Base-by-base conservation (phyloP, 2,888 invertebrate genomes). In the Galerucella pusilla region DNA sequence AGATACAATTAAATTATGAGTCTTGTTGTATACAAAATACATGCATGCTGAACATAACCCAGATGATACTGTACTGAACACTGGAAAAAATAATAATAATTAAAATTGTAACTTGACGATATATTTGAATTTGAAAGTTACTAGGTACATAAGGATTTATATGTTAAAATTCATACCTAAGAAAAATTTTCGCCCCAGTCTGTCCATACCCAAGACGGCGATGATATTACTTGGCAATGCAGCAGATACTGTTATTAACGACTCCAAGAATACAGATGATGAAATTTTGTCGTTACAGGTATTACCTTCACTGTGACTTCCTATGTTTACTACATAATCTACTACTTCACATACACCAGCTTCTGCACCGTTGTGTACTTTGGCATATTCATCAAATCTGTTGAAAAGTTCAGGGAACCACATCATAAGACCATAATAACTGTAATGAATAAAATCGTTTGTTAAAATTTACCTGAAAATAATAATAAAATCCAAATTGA, bases 341-440 rank as follows among this genome's bases (percentile, higher is more conserved):
- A 94, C 96, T 74, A 96, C 95, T 77, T 92, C 88, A 85, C 95
- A 95, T 73, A 94, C 94, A 80, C 92, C 91, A 0, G 93, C 93
- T 68, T 91, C 90, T 66, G 90, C 89, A 81, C 91, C 91, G 68
- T 93, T 92, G 87, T 94, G 92, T 49, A 90, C 89, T 70, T 91
- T 90, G 68, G 92, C 91, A 88, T 91, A 96, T 86, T 94, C 94
- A 88, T 96, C 95, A 87, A 95, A 96, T 66, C 97, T 93, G 86
- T 94, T 95, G 89, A 97, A 97, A 85, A 97, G 90, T 88, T 97
- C 97, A 0, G 97, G 97, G 89, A 97, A 97, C 97, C 97, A 97
- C 95, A 97, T 96, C 95, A 96, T 96, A 71, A 97, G 90, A 60
- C 97, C 97, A 87, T 97, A 97, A 88, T 97, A 97, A 73, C 95